Percentiles rank a stretch among this genome's conserved stretches.
phyloP scores from a whole-genome alignment of 2,113 vertebrate species.

The Oriolus oriolus region DNA sequence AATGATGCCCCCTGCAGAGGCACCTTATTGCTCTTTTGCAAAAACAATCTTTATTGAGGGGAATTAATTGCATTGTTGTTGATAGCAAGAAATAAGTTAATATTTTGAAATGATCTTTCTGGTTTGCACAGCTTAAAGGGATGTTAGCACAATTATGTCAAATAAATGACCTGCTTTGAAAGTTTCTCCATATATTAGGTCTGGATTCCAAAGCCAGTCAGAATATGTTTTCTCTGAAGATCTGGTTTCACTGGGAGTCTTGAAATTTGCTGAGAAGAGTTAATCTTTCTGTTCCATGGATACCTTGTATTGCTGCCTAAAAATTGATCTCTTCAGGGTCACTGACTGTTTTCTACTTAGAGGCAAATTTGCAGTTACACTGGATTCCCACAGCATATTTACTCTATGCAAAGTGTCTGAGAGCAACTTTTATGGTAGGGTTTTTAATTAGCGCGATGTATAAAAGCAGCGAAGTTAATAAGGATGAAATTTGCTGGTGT shows the following conservation, averaged over 20 bases:
- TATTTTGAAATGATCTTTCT: constrained; percentile 65
- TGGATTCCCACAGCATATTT: constrained; percentile 44
- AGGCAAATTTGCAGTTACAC: constrained; percentile 18
- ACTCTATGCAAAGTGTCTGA: constrained; percentile 57
- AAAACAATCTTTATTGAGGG: constrained; percentile 71
- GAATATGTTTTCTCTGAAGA: neutral
- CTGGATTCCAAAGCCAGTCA: constrained; percentile 23
- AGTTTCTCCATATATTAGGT: constrained; percentile 28
- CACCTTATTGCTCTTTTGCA: constrained; percentile 72
- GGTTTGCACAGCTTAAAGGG: constrained; percentile 39
- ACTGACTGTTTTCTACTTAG: constrained; percentile 30
- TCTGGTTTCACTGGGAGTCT: neutral
- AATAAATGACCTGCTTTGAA: constrained; percentile 63
- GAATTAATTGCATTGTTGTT: constrained; percentile 75
- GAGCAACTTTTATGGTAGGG: constrained; percentile 62
- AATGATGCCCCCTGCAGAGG: constrained; percentile 69
- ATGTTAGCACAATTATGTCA: constrained; percentile 57
- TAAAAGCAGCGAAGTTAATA: constrained; percentile 45
- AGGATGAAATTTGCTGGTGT: constrained; percentile 53
- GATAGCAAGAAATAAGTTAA: constrained; percentile 70
- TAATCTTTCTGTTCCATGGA: constrained; percentile 29
- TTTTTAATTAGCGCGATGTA: constrained; percentile 66
- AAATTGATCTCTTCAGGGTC: constrained; percentile 54
- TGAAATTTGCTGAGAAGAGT: constrained; percentile 29
- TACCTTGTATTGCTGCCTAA: constrained; percentile 45